Evolutionary conservation across 2,113 vertebrate species (phyloP).

Genomic region (Gopherus flavomarginatus): DNA sequence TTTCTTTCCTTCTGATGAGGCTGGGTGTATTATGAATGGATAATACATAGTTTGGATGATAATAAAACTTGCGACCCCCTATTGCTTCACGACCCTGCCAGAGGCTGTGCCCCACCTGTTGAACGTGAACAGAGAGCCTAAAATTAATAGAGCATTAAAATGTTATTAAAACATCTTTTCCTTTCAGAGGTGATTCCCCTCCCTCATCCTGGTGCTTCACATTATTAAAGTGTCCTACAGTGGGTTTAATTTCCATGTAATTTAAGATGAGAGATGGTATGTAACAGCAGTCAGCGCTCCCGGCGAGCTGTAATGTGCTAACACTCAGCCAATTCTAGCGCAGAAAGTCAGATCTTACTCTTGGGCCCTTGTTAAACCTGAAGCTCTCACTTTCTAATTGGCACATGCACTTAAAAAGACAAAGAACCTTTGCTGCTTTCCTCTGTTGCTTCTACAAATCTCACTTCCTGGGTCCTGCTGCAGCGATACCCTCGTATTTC

Average conservation of each 20-base stretch:
- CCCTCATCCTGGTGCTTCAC: not conserved
- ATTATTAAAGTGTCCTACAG: not conserved
- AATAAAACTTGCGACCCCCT: too few species aligned
- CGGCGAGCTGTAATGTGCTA: fast-evolving
- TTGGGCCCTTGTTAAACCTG: not conserved
- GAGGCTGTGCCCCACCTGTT: too few species aligned
- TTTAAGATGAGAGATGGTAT: fast-evolving
- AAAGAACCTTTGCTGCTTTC: not conserved
- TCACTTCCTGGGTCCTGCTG: not conserved
- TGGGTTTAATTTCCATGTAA: not conserved
- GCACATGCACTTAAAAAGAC: not conserved
- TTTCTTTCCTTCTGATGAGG: constrained; percentile 39
- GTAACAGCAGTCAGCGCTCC: not conserved
- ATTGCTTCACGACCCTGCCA: too few species aligned
- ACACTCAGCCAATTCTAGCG: not conserved
- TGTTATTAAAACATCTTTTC: not conserved
- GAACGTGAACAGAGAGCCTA: not conserved
- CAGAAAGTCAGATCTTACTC: not conserved
- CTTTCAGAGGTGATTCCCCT: not conserved
- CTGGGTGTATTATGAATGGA: not conserved
- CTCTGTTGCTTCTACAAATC: not conserved
- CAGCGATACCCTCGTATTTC: not conserved
- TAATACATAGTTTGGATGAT: not conserved
- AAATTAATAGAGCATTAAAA: constrained; percentile 27
- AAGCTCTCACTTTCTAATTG: not conserved